A percentile compares a stretch with the other conserved stretches of the same genome.
Evolutionary conservation across 2,113 vertebrate genomes (phyloP).

Genomic region (Empidonax traillii): DNA sequence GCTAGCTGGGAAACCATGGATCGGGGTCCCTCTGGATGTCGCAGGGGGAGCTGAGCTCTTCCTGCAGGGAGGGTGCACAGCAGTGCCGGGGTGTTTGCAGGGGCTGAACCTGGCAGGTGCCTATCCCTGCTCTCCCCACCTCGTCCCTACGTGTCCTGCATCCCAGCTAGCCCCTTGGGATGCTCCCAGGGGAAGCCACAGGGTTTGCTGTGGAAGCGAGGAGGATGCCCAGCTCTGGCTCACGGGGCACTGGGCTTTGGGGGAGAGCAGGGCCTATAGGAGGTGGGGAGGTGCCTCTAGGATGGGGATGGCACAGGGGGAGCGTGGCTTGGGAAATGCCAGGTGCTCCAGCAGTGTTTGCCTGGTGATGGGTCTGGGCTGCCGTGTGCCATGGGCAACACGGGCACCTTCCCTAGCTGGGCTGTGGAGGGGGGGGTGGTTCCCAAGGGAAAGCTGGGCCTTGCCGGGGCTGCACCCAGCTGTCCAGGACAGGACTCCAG

Average conservation of each 20-base stretch:
- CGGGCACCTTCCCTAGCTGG: fast-evolving
- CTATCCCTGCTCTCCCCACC: neutral
- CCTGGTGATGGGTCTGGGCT: too few species aligned
- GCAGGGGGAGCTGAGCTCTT: fast-evolving
- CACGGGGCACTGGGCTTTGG: neutral
- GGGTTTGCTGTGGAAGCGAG: neutral
- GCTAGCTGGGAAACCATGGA: fast-evolving
- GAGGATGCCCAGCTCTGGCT: neutral
- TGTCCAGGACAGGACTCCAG: neutral
- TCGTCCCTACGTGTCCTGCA: neutral
- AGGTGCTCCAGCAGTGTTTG: too few species aligned
- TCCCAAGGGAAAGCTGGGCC: neutral
- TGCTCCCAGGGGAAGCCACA: neutral
- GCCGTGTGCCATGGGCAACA: fast-evolving
- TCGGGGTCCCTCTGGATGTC: fast-evolving
- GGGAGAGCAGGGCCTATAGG: fast-evolving
- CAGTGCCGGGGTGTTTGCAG: fast-evolving
- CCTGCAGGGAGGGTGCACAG: neutral
- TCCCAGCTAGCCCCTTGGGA: fast-evolving
- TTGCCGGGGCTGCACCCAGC: neutral
- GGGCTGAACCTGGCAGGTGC: neutral
- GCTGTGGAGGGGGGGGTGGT: neutral
- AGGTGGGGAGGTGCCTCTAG: fast-evolving
- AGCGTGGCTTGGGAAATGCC: neutral
- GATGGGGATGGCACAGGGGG: neutral